Conservation (phyloP, 2,113 vertebrate genomes). For the Stomatorhinus ivindoensis region DNA sequence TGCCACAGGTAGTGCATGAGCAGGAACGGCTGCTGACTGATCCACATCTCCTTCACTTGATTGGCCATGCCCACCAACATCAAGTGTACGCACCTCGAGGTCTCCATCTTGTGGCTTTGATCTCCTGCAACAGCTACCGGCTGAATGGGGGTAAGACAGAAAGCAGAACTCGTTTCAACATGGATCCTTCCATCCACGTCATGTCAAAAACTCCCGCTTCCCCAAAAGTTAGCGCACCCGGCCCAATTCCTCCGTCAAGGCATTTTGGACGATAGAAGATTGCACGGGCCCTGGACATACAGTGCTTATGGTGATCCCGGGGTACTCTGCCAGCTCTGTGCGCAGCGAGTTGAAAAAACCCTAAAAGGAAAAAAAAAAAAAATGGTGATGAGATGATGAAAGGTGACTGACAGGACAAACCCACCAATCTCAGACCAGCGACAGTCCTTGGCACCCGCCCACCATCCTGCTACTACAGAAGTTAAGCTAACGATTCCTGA, state of each 20-base stretch:
- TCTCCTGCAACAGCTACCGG: slow-evolving; percentile 42
- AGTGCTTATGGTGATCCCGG: slow-evolving; percentile 73
- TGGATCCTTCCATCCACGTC: too few relatives aligned
- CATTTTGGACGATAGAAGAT: slow-evolving; percentile 79
- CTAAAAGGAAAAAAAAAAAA: slow-evolving; percentile 42
- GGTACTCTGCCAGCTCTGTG: slow-evolving; percentile 69
- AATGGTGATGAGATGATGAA: too few relatives aligned
- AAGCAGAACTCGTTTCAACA: not conserved
- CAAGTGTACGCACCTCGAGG: slow-evolving; percentile 71
- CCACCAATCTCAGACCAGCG: not conserved
- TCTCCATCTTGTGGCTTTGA: slow-evolving; percentile 80
- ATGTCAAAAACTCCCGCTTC: not conserved
- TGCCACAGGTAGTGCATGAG: slow-evolving; percentile 74
- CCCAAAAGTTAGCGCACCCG: slow-evolving; percentile 57
- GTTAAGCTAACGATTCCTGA: not conserved
- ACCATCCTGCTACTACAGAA: not conserved
- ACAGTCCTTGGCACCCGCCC: not conserved
- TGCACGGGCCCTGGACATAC: slow-evolving; percentile 86
- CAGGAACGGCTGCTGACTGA: slow-evolving; percentile 77
- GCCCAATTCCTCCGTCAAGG: slow-evolving; percentile 68
- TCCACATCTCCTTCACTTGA: slow-evolving; percentile 81
- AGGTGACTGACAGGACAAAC: not conserved
- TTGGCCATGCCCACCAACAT: slow-evolving; percentile 78
- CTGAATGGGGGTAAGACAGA: slow-evolving; percentile 28
- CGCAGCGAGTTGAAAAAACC: slow-evolving; percentile 84